A percentile compares a stretch with the other conserved stretches of the same genome.
phyloP scores from a whole-genome alignment of 1,140 invertebrate species.

The Calliopsis andreniformis region DNA sequence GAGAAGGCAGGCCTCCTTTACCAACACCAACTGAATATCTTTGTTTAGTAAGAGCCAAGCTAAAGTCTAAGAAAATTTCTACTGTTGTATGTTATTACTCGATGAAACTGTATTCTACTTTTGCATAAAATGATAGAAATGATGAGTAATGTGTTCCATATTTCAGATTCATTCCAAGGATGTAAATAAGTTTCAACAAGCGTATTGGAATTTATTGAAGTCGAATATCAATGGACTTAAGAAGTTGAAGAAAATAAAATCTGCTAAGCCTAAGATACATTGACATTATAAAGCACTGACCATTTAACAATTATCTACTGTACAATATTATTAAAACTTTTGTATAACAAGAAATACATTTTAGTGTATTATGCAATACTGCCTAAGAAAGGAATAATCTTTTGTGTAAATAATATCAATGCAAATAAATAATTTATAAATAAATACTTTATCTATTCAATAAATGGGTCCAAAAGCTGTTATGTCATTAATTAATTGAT shows the following conservation, averaged over 20 bases:
- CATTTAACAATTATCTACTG: slow-evolving; percentile 15
- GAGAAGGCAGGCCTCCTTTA: slow-evolving; percentile 82
- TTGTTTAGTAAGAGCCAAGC: slow-evolving; percentile 87
- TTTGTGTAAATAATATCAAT: slow-evolving; percentile 24
- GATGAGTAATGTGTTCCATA: slow-evolving; percentile 43
- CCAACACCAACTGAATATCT: slow-evolving; percentile 86
- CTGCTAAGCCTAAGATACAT: slow-evolving; percentile 86
- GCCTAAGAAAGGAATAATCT: slow-evolving; percentile 18
- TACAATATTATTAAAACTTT: slow-evolving; percentile 46
- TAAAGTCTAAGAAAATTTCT: slow-evolving; percentile 89
- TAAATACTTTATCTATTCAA: too few species aligned
- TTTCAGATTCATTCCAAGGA: slow-evolving; percentile 88
- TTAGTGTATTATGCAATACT: slow-evolving; percentile 10
- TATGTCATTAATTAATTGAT: too few species aligned
- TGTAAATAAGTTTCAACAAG: slow-evolving; percentile 92
- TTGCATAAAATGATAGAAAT: too few species aligned
- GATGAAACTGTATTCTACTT: not conserved
- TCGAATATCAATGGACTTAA: slow-evolving; percentile 93
- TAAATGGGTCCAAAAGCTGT: too few species aligned
- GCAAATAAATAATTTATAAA: not conserved
- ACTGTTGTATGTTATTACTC: slow-evolving; percentile 85
- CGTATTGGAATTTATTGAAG: slow-evolving; percentile 91
- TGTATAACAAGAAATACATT: slow-evolving; percentile 11
- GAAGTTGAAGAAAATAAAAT: slow-evolving; percentile 91
- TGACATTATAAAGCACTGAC: slow-evolving; percentile 57